Conservation (phyloP, 1,140 invertebrate genomes). For the Episyrphus balteatus region DNA sequence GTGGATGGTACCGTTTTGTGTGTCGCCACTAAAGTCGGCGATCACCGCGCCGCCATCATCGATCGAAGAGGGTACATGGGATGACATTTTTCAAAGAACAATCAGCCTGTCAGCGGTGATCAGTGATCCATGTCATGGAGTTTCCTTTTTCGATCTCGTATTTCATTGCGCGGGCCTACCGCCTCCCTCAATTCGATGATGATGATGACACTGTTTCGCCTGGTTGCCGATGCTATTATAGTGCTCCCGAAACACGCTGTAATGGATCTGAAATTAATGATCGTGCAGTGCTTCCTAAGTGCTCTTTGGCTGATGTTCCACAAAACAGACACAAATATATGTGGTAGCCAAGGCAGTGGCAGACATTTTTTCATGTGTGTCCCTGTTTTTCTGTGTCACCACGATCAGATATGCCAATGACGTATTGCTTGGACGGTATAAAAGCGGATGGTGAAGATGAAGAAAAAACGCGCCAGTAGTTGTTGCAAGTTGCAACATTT, state of each 20-base stretch:
- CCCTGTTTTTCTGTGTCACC: no score
- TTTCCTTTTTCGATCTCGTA: not conserved
- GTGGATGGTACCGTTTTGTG: not conserved
- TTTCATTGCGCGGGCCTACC: not conserved
- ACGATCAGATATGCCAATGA: no score
- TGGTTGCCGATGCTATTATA: not conserved
- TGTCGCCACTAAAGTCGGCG: no score
- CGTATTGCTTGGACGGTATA: not conserved
- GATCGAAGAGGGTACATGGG: no score
- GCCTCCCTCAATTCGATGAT: not conserved
- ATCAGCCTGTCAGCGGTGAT: not conserved
- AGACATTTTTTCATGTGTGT: no score
- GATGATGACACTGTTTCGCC: no score
- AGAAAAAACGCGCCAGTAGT: no score
- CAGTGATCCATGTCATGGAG: not conserved
- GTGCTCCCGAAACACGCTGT: not conserved
- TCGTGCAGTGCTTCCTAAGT: not conserved
- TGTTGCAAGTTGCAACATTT: no score
- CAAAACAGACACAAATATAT: not conserved
- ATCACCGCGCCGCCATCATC: no score
- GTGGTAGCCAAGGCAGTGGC: not conserved
- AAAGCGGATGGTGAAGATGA: no score
- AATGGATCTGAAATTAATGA: not conserved
- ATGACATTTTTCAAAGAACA: not conserved
- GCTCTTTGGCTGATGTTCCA: not conserved